Conservation (phyloP, 1,140 invertebrate genomes). For the Argopecten irradians region DNA sequence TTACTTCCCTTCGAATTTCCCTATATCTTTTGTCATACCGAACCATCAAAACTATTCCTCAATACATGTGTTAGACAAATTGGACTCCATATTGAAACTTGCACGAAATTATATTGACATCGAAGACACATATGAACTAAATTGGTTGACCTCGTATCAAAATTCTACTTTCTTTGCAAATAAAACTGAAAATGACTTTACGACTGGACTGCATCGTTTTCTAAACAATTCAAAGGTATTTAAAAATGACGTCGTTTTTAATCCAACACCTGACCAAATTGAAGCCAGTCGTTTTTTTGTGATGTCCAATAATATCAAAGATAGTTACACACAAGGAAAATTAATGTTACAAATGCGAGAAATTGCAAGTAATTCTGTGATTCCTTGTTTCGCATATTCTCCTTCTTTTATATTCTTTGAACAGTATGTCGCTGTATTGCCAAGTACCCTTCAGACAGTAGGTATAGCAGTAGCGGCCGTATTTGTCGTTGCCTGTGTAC, state of each 20-base stretch:
- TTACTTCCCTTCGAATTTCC: too few relatives aligned
- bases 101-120: too few relatives aligned
- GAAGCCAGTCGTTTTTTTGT: slow-evolving; percentile 78
- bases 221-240: slow-evolving; percentile 75
- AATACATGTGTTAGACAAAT: too few relatives aligned
- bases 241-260: slow-evolving; percentile 90
- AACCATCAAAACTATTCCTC: too few relatives aligned
- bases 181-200: slow-evolving; percentile 23
- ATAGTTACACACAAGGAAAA: slow-evolving; percentile 39
- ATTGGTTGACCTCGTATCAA: slow-evolving; percentile 1
- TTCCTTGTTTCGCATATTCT: slow-evolving; percentile 49
- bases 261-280: slow-evolving; percentile 87
- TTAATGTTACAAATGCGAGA: slow-evolving; percentile 53
- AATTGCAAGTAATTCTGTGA: slow-evolving; percentile 39
- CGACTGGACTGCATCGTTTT: slow-evolving; percentile 80
- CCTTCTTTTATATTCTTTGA: slow-evolving; percentile 60
- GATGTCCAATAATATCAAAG: slow-evolving; percentile 31
- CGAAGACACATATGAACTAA: too few relatives aligned
- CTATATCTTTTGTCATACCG: too few relatives aligned
- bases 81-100: too few relatives aligned
- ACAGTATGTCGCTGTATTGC: slow-evolving; percentile 93
- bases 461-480: slow-evolving; percentile 93
- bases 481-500: slow-evolving; percentile 96
- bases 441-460: slow-evolving; percentile 94
- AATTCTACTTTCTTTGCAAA: neutral